phyloP scores from a whole-genome alignment of 2,888 invertebrate species.

The Liodrosophila aerea region DNA sequence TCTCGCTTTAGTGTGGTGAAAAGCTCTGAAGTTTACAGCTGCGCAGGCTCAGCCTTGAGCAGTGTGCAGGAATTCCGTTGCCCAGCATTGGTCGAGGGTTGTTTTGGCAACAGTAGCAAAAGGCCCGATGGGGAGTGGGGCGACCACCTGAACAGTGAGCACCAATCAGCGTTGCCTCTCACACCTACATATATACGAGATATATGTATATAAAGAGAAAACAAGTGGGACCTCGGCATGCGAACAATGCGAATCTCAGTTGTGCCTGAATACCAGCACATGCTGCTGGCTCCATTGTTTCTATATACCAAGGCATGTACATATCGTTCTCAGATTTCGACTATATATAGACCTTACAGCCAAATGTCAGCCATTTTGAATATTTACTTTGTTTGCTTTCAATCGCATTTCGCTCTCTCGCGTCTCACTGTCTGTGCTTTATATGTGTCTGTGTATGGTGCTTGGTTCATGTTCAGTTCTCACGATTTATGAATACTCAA shows the following conservation, averaged over 20 bases:
- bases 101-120: constrained; percentile 74
- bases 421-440: background rate
- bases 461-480: constrained; percentile 10
- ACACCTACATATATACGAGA: constrained; percentile 2
- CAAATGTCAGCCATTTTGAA: constrained; percentile 80
- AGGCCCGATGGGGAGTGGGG: constrained; percentile 17
- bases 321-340: constrained; percentile 5
- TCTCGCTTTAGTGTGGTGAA: constrained; percentile 74
- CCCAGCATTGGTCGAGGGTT: constrained; percentile 67
- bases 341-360: constrained; percentile 20
- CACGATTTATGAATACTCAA: constrained; percentile 46
- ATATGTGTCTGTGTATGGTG: constrained; percentile 15
- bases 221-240: constrained; percentile 31
- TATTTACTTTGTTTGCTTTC: constrained; percentile 57
- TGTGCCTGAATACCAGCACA: constrained; percentile 73
- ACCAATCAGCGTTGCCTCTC: constrained; percentile 56
- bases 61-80: constrained; percentile 61
- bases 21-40: constrained; percentile 62
- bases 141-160: constrained; percentile 54
- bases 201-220: constrained; percentile 22
- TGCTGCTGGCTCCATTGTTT: constrained; percentile 60
- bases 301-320: constrained; percentile 5
- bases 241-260: constrained; percentile 68
- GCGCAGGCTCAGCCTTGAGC: constrained; percentile 52
- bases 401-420: constrained; percentile 36